Conservation (phyloP, 2,888 invertebrate species). For the Busseola fusca region DNA sequence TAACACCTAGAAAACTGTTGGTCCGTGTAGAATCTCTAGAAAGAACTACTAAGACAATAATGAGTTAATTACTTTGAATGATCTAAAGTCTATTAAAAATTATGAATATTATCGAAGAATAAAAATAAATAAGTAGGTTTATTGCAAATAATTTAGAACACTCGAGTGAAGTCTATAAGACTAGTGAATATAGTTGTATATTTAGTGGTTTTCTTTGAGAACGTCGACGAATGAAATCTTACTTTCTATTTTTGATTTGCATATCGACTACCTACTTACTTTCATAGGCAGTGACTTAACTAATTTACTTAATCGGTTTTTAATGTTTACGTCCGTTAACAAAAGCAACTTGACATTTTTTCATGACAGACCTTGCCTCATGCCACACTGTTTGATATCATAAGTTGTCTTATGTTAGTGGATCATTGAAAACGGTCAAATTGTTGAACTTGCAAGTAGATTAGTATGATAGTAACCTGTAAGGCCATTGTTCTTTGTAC, state of each 20-base stretch:
- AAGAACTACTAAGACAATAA: slow-evolving; percentile 9
- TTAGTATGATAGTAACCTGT: not conserved
- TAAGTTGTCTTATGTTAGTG: not conserved
- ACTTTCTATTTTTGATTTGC: slow-evolving; percentile 63
- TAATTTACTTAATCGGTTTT: not conserved
- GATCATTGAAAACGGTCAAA: not conserved
- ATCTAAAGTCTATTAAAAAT: slow-evolving; percentile 9
- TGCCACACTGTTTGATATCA: not conserved
- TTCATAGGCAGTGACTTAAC: slow-evolving; percentile 21
- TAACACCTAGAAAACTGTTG: not conserved
- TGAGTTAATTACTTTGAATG: slow-evolving; percentile 5
- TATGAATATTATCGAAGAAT: slow-evolving; percentile 11
- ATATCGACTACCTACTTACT: slow-evolving; percentile 50
- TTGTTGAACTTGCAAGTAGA: not conserved
- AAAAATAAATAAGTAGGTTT: slow-evolving; percentile 36
- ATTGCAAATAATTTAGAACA: slow-evolving; percentile 30
- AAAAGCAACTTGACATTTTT: not conserved
- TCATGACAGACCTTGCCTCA: not conserved
- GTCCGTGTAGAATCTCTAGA: slow-evolving; percentile 2
- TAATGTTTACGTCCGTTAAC: slow-evolving; percentile 7
- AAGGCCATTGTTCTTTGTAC: not conserved
- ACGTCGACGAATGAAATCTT: slow-evolving; percentile 32
- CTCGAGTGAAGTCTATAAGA: slow-evolving; percentile 19
- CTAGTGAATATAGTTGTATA: slow-evolving; percentile 36
- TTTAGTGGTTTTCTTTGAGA: slow-evolving; percentile 34